Evolutionary conservation across 2,888 invertebrate species (phyloP).

Genomic region (Automeris io): DNA sequence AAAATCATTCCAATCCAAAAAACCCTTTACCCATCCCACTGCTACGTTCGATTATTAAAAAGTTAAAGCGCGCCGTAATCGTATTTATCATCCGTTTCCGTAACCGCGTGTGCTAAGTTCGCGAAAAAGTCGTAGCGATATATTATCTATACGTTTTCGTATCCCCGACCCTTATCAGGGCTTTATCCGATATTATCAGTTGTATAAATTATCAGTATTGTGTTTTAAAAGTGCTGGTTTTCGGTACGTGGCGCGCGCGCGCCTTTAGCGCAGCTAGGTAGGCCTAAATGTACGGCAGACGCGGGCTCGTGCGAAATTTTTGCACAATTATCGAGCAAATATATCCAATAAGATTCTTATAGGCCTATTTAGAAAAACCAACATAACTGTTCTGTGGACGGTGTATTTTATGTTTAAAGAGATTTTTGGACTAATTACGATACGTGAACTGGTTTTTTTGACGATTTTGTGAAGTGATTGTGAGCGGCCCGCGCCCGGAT

Average conservation of each 20-base stretch:
- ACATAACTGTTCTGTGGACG: constrained; percentile 25
- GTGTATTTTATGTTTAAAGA: constrained; percentile 32
- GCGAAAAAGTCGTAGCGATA: constrained; percentile 5
- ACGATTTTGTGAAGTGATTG: constrained; percentile 41
- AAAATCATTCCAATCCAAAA: constrained; percentile 7
- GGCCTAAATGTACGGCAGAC: constrained; percentile 55
- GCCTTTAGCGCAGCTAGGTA: constrained; percentile 23
- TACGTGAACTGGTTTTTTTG: constrained; percentile 30
- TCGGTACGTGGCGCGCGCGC: constrained; percentile 29
- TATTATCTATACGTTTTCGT: constrained; percentile 4
- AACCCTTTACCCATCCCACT: constrained; percentile 15
- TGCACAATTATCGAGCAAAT: constrained; percentile 41
- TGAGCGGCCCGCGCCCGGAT: constrained; percentile 23
- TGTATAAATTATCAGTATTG: constrained; percentile 29
- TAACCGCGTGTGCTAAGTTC: constrained; percentile 6
- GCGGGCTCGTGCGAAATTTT: constrained; percentile 50
- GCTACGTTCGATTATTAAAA: constrained; percentile 6
- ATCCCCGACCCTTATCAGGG: constrained; percentile 38
- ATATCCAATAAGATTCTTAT: constrained; percentile 69
- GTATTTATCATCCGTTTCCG: constrained; percentile 1
- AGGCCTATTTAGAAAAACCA: constrained; percentile 61
- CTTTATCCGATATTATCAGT: constrained; percentile 21
- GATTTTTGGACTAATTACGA: constrained; percentile 29
- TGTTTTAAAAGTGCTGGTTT: constrained; percentile 23
- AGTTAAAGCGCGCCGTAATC: constrained; percentile 2